phyloP scores from a whole-genome alignment of 2,888 invertebrate genomes.

The Branchipolynoe longqiensis region DNA sequence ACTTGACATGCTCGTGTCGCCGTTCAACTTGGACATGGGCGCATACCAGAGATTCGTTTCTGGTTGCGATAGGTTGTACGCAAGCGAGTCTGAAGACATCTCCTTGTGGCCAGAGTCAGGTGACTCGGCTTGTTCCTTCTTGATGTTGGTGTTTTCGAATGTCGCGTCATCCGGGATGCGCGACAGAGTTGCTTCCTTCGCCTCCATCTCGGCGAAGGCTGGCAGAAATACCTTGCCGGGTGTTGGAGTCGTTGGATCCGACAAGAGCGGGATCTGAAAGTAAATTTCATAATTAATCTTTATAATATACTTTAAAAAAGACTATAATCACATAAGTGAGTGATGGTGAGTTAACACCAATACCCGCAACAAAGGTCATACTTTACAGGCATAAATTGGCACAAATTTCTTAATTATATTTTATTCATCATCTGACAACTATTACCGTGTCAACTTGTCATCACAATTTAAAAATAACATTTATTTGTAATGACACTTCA shows the following conservation, averaged over 20 bases:
- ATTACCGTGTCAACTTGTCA: too few species aligned
- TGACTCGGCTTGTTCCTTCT: constrained; percentile 73
- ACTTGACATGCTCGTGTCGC: not conserved
- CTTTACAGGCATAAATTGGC: too few species aligned
- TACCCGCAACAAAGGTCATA: too few species aligned
- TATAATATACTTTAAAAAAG: constrained; percentile 2
- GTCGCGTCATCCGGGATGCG: constrained; percentile 67
- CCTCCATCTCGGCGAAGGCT: constrained; percentile 62
- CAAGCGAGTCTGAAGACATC: constrained; percentile 76
- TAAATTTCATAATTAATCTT: not conserved
- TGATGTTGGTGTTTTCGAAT: constrained; percentile 73
- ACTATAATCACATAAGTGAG: not conserved
- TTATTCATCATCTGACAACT: too few species aligned
- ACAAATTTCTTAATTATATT: too few species aligned
- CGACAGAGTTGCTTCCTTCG: constrained; percentile 64
- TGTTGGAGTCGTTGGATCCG: constrained; percentile 77
- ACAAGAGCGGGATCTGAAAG: constrained; percentile 73
- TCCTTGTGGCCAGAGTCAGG: constrained; percentile 81
- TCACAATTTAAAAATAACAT: too few species aligned
- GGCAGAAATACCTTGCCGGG: constrained; percentile 72
- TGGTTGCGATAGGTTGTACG: constrained; percentile 44
- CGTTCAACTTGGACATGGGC: constrained; percentile 39
- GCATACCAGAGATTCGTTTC: constrained; percentile 56
- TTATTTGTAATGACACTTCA: too few species aligned
- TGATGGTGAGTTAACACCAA: too few species aligned